Percentiles rank a stretch among this genome's conserved stretches.
Conservation (phyloP, 2,888 invertebrate genomes). For the Folsomia manolachei region DNA sequence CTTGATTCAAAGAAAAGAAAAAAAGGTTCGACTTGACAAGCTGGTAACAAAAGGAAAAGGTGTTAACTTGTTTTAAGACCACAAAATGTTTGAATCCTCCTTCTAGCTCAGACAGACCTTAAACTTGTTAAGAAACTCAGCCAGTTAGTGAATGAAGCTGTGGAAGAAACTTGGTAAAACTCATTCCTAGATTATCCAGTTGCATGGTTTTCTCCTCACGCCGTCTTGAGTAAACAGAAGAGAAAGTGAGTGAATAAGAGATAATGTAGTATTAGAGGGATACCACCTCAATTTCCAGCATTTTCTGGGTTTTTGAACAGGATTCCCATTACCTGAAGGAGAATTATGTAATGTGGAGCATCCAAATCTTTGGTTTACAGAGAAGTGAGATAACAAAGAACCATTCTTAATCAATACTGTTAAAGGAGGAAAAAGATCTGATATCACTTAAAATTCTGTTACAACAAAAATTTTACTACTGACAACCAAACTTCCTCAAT, state of each 20-base stretch:
- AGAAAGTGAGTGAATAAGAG: too few species aligned
- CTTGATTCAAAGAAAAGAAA: neutral
- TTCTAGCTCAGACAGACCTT: too few species aligned
- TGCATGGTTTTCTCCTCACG: too few species aligned
- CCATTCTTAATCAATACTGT: slow-evolving; percentile 20
- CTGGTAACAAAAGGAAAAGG: neutral
- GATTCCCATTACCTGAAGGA: slow-evolving; percentile 12
- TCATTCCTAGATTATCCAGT: slow-evolving; percentile 18
- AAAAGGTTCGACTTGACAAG: neutral
- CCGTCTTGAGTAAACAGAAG: neutral
- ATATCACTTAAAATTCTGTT: too few species aligned
- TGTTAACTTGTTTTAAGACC: too few species aligned
- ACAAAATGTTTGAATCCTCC: neutral
- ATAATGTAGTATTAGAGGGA: too few species aligned
- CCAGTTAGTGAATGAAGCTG: too few species aligned
- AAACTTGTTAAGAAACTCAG: too few species aligned
- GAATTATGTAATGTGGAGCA: neutral
- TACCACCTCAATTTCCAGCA: slow-evolving; percentile 4
- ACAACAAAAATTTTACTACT: too few species aligned
- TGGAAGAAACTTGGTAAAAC: slow-evolving; percentile 15
- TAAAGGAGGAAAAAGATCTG: too few species aligned
- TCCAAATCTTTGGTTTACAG: neutral
- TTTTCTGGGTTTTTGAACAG: neutral
- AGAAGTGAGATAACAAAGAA: slow-evolving; percentile 6
- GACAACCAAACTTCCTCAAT: too few species aligned